These are phyloP conservation scores for Dromius quadrimaculatus DNA, from an alignment of 2,888 invertebrate species.

Conservation along the genomic window DNA sequence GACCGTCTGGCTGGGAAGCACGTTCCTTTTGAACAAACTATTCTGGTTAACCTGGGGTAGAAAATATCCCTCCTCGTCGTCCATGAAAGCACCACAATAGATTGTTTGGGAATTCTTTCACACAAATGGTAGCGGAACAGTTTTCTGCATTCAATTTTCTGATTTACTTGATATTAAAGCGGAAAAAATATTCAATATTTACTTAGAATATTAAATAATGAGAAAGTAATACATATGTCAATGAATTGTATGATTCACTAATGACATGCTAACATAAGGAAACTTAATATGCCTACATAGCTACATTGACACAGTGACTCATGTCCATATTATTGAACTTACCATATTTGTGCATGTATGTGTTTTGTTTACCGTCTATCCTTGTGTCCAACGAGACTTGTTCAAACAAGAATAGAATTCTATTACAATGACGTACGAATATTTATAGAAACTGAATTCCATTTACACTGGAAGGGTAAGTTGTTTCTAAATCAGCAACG, in stretches of 20 bases:
- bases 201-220: too few relatives aligned
- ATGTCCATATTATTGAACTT: too few relatives aligned
- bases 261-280: background rate
- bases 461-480: too few relatives aligned
- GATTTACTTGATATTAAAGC: background rate
- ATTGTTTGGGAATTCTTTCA: slow-evolving; percentile 35
- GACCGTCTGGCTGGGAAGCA: slow-evolving; percentile 2
- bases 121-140: background rate
- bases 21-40: slow-evolving; percentile 34
- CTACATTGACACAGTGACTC: slow-evolving; percentile 1
- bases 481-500: too few relatives aligned
- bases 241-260: too few relatives aligned
- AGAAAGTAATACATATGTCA: too few relatives aligned
- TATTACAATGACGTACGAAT: background rate
- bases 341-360: background rate
- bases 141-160: slow-evolving; percentile 1
- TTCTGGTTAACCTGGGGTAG: slow-evolving; percentile 19
- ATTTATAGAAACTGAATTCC: background rate
- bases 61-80: background rate
- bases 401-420: slow-evolving; percentile 1
- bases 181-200: too few relatives aligned
- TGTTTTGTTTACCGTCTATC: background rate
- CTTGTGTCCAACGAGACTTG: background rate
- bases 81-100: slow-evolving; percentile 13
- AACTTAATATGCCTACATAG: background rate